A percentile compares a stretch with the other conserved stretches of the same genome.
phyloP scores from a whole-genome alignment of 2,797 vertebrate species.

The Acestrorhynchus altus region DNA sequence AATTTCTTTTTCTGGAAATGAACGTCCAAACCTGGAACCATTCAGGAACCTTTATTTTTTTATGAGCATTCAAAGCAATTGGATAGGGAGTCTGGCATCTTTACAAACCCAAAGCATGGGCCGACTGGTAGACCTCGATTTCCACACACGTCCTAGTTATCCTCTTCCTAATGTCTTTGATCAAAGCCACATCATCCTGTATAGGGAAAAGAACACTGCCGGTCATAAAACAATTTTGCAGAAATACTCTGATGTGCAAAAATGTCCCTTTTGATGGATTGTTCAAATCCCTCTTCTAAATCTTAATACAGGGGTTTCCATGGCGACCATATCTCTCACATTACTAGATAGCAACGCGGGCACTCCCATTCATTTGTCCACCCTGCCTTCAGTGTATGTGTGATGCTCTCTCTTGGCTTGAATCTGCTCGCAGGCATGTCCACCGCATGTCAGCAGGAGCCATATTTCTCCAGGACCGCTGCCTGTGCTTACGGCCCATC shows the following conservation, averaged over 20 bases:
- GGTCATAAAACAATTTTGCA: conserved; percentile 49
- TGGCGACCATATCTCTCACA: conserved; percentile 59
- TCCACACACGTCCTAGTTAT: conserved; percentile 11
- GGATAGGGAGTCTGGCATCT: conserved; percentile 18
- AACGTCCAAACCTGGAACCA: neutral
- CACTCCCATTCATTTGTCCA: conserved; percentile 49
- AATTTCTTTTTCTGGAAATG: neutral
- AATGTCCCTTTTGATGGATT: conserved; percentile 52
- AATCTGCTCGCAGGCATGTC: conserved; percentile 31
- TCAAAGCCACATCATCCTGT: conserved; percentile 38
- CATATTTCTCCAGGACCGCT: conserved; percentile 39
- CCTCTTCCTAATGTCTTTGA: conserved; percentile 26
- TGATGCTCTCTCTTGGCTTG: conserved; percentile 38
- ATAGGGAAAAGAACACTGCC: conserved; percentile 12
- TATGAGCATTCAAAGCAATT: conserved; percentile 12
- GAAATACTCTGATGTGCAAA: conserved; percentile 46
- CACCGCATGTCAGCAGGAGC: conserved; percentile 39
- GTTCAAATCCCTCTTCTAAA: conserved; percentile 51
- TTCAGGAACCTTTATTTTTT: neutral
- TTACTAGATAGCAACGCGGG: conserved; percentile 50
- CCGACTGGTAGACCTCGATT: conserved; percentile 7
- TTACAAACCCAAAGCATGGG: conserved; percentile 19
- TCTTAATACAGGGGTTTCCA: conserved; percentile 62
- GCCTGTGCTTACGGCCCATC: conserved; percentile 44
- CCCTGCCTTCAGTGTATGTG: conserved; percentile 33